Evolutionary conservation across 2,888 invertebrate species (phyloP), one percentile per base, ranked within the genome.

Genomic region (Drosophila prostipennis): DNA sequence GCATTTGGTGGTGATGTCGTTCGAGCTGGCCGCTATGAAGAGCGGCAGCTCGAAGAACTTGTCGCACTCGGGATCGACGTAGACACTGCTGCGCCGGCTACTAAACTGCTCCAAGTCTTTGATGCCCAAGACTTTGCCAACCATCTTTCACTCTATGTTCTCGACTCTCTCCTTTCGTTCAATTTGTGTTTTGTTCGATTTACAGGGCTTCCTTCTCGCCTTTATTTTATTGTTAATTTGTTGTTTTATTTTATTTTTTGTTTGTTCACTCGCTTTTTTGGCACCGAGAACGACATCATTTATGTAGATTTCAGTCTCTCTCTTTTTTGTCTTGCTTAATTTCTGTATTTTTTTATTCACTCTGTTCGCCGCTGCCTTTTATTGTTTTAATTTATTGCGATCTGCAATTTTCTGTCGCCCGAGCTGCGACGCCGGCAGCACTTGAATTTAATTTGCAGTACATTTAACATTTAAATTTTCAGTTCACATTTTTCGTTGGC

Each of bases 1-100:
- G 71, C 91, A 91, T 57, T 91, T 91, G 40, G 92, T 91, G 45
- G 91, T 89, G 73, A 91, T 86, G 70, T 91, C 91, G 84, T 90
- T 92, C 51, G 91, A 89, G 79, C 91, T 91, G 65, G 91, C 92
- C 63, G 89, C 89, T 59, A 92, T 90, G 69, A 90, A 91, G 4
- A 90, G 79, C 54, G 91, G 91, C 78, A 92, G 77, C 80, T 92
- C 92, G 74, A 91, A 92, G 78, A 92, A 91, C 74, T 92, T 92
- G 63, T 92, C 92, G 76, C 92, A 92, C 73, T 92, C 92, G 68
- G 92, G 92, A 91, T 92, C 92, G 56, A 92, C 92, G 76, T 92
- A 92, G 79, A 91, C 89, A 79, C 92, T 92, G 76, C 92, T 91
- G 52, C 92, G 92, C 10, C 92, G 91, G 75, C 91, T 92, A 75